Evolutionary conservation across 1,140 invertebrate species (phyloP).

Genomic region (Saccostrea echinata): DNA sequence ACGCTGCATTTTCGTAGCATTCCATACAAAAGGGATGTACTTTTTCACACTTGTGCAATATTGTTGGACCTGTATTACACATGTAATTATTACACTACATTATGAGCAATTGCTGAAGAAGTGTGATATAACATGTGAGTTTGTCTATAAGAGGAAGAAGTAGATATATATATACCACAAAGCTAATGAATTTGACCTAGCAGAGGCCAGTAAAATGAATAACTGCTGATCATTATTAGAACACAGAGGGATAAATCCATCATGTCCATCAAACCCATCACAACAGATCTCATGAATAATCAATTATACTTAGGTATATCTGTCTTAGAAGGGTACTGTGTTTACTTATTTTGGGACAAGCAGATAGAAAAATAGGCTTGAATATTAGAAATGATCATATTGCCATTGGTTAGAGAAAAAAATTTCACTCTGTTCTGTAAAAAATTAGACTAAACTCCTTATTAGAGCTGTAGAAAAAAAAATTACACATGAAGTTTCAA

Average conservation of each 20-base stretch:
- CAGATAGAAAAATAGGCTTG: neutral
- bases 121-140: neutral
- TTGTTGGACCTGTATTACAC: neutral
- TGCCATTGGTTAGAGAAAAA: no score
- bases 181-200: neutral
- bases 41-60: neutral
- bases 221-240: neutral
- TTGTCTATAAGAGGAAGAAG: neutral
- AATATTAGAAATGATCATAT: neutral
- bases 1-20: neutral
- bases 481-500: neutral
- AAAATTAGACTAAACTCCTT: neutral
- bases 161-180: neutral
- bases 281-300: constrained; percentile 24
- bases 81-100: neutral
- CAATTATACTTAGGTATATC: constrained; percentile 21
- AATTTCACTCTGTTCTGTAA: neutral
- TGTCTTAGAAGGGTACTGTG: neutral
- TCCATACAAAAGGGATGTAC: neutral
- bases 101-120: neutral
- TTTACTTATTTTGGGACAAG: neutral
- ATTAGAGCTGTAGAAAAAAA: neutral
- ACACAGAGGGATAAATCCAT: neutral
- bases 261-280: neutral
- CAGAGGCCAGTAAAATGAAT: constrained; percentile 7